Base-by-base conservation (phyloP, 2,888 invertebrate species). In the Chalcosyrphus nemorum region DNA sequence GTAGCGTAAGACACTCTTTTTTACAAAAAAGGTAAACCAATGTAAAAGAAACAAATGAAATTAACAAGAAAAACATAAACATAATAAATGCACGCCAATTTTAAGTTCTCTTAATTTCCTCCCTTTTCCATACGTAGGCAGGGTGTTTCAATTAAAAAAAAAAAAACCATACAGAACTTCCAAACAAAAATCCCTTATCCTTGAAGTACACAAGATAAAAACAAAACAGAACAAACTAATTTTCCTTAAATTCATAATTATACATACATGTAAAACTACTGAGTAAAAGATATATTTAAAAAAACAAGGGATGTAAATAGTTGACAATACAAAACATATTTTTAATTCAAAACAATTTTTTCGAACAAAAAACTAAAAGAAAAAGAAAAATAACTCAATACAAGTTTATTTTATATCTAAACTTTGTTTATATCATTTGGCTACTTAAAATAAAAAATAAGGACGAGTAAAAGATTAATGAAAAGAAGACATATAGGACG, bases 261-360 rank as follows among this genome's bases (percentile, higher is more conserved):
- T 70, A 84, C 66, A 74, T 78, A 74, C 66, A 74, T 78, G 78
- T 80, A 84, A 84, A 80, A 65, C 70, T 74, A 84, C 65, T 74
- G 41, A 72, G 38, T 74, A 78, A 57, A 70, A 70, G 65, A 43
- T 74, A 75, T 63, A 78, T 74, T 61, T 19, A 59, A 84, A 71
- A 75, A 86, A 87, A 88, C 88, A 89, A 88, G 88, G 88, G 88
- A 89, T 89, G 88, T 89, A 88, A 88, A 89, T 88, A 88, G 87
- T 88, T 87, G 88, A 89, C 88, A 89, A 89, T 89, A 89, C 87
- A 87, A 85, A 84, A 81, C 84, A 68, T 76, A 81, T 76, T 85
- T 80, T 85, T 71, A 81, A 81, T 76, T 85, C 75, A 81, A 70
- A 81, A 68, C 57, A 61, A 61, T 74, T 70, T 81, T 86, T 86